These are phyloP conservation scores for Astyanax mexicanus DNA, from an alignment of 2,797 vertebrate species.

Conservation along the genomic window DNA sequence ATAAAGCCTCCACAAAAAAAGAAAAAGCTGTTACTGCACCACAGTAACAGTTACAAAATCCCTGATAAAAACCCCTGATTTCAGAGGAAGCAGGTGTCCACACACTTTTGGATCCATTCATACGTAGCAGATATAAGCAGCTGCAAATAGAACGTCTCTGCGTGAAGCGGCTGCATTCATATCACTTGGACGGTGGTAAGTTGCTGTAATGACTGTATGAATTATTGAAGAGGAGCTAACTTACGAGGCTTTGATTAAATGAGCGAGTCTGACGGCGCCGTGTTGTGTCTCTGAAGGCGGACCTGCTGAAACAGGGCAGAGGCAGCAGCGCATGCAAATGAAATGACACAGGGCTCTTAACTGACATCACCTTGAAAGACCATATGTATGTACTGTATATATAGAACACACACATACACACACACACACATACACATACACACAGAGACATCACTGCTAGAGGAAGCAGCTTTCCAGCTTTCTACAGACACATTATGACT, in stretches of 20 bases:
- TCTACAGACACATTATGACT: slow-evolving; percentile 14
- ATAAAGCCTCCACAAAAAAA: too few species aligned
- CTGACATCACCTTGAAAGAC: slow-evolving; percentile 11
- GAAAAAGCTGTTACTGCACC: neutral
- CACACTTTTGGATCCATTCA: neutral
- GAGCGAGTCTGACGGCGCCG: neutral
- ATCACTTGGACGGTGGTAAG: neutral
- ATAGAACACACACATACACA: neutral
- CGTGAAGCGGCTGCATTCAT: neutral
- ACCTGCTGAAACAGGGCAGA: neutral
- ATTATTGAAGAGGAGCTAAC: neutral
- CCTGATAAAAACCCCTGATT: neutral
- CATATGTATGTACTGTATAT: neutral
- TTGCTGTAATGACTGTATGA: slow-evolving; percentile 9
- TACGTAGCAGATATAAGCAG: neutral
- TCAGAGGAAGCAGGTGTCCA: neutral
- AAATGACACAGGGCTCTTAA: neutral
- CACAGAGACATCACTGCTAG: neutral
- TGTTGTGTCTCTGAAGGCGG: neutral
- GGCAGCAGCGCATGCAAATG: neutral
- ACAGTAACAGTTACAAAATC: neutral
- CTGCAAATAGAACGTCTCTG: neutral
- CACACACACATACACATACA: neutral
- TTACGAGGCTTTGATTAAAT: neutral
- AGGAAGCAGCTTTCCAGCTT: slow-evolving; percentile 8